Conservation (phyloP, 2,113 vertebrate genomes). For the Embiotoca jacksoni region DNA sequence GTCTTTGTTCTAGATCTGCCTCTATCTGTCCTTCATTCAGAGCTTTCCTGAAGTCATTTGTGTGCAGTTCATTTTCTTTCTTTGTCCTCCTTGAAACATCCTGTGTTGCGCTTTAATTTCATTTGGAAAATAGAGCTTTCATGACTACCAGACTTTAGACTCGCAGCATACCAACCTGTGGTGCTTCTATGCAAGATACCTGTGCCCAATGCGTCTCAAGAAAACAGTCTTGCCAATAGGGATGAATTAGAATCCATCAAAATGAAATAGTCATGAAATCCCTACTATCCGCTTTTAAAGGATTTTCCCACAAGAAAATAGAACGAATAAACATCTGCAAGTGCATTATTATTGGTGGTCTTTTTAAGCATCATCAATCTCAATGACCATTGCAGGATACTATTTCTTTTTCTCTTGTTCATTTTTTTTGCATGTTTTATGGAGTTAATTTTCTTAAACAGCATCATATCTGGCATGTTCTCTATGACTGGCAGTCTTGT, state of each 20-base stretch:
- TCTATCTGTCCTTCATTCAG: constrained; percentile 67
- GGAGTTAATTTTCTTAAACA: constrained; percentile 52
- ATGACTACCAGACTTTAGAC: constrained; percentile 71
- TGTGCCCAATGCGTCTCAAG: constrained; percentile 38
- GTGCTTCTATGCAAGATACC: constrained; percentile 54
- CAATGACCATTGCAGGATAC: constrained; percentile 77
- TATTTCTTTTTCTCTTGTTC: constrained; percentile 63
- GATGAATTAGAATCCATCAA: constrained; percentile 35
- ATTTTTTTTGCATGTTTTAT: constrained; percentile 59
- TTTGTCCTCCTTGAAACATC: constrained; percentile 68
- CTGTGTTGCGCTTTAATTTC: constrained; percentile 76
- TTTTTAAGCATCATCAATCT: constrained; percentile 75
- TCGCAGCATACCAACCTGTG: constrained; percentile 52
- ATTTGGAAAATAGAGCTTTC: constrained; percentile 82
- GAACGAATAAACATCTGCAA: constrained; percentile 72
- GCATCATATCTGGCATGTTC: constrained; percentile 74
- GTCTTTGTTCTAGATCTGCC: constrained; percentile 49
- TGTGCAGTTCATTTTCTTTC: constrained; percentile 68
- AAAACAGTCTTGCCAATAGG: constrained; percentile 18
- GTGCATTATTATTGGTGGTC: constrained; percentile 78
- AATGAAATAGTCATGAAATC: constrained; percentile 79
- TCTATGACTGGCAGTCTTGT: constrained; percentile 66
- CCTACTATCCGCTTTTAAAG: constrained; percentile 62
- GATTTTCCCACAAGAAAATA: constrained; percentile 49
- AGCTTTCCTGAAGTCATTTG: constrained; percentile 72